Percentiles rank a stretch among this genome's conserved stretches.
Evolutionary conservation across 2,888 invertebrate species (phyloP).

Genomic region (Holacanthella duospinosa): DNA sequence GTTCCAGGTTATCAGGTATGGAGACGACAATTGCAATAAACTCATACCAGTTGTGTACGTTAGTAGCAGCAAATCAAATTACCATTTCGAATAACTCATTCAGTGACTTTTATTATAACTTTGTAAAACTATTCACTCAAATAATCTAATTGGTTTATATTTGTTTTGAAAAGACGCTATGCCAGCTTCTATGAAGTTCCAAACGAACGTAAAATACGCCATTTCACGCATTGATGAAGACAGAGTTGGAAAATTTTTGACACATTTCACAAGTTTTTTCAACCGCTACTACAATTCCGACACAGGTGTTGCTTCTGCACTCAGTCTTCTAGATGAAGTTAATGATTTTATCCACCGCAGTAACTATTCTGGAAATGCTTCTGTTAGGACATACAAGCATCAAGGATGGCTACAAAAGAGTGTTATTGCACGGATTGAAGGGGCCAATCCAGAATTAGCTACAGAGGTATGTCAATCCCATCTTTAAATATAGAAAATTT

Average conservation of each 20-base stretch:
- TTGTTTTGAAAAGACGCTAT: neutral
- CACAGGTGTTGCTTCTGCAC: constrained; percentile 10
- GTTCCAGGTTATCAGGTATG: too few relatives aligned
- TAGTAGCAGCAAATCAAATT: too few relatives aligned
- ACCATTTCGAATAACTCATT: too few relatives aligned
- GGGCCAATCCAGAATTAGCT: constrained; percentile 10
- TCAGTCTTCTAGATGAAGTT: constrained; percentile 5
- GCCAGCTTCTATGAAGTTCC: constrained; percentile 2
- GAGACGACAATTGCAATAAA: too few relatives aligned
- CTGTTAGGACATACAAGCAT: constrained; percentile 8
- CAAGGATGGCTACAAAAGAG: constrained; percentile 15
- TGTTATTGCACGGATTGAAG: constrained; percentile 18
- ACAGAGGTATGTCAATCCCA: too few relatives aligned
- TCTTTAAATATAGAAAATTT: too few relatives aligned
- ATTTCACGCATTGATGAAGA: neutral
- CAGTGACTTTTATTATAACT: too few relatives aligned
- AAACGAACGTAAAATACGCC: neutral
- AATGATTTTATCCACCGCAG: neutral
- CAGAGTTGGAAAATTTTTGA: neutral
- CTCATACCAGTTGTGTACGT: too few relatives aligned
- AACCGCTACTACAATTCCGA: constrained; percentile 12
- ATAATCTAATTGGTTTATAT: too few relatives aligned
- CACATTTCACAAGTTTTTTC: neutral
- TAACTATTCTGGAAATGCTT: constrained; percentile 12
- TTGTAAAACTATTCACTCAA: too few relatives aligned